phyloP scores from a whole-genome alignment of 64 coral and sea anemone species.

The Dendrophyllia cribrosa region DNA sequence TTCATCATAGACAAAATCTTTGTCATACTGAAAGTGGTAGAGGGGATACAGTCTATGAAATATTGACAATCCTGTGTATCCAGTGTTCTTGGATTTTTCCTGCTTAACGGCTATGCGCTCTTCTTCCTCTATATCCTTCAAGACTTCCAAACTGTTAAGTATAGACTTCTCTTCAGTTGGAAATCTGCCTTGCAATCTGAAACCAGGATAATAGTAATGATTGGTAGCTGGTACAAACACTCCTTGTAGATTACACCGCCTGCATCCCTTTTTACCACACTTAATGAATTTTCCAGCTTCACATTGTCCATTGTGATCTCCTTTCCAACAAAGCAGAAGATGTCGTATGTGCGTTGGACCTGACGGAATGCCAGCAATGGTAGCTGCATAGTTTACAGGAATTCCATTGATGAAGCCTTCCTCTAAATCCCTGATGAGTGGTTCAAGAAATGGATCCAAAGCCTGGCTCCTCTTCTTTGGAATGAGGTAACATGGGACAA shows the following conservation, averaged over 20 bases:
- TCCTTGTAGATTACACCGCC: conserved; percentile 46
- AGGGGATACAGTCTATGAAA: conserved; percentile 66
- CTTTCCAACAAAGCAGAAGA: conserved; percentile 65
- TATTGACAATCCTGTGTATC: conserved; percentile 69
- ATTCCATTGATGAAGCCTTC: conserved; percentile 70
- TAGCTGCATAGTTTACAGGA: conserved; percentile 60
- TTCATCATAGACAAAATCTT: conserved; percentile 75
- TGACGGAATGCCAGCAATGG: conserved; percentile 44
- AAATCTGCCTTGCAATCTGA: conserved; percentile 60
- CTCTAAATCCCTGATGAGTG: conserved; percentile 50
- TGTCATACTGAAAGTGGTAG: conserved; percentile 65
- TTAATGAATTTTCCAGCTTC: conserved; percentile 62
- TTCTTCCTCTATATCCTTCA: conserved; percentile 69
- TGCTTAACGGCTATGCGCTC: conserved; percentile 55
- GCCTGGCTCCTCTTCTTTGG: conserved; percentile 59
- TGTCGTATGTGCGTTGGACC: conserved; percentile 31
- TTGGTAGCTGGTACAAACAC: conserved; percentile 47
- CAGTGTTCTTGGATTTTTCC: conserved; percentile 46
- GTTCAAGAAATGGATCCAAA: conserved; percentile 72
- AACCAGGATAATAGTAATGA: conserved; percentile 45
- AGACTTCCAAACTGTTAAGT: conserved; percentile 25
- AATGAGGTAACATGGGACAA: conserved; percentile 63
- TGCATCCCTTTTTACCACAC: conserved; percentile 35
- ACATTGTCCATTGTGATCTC: conserved; percentile 61
- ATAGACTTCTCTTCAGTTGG: conserved; percentile 58